Percentiles rank a stretch among this genome's conserved stretches.
These are phyloP conservation scores for human DNA, from an alignment of 2,113 vertebrate genomes.

Conservation along the genomic window GRCh38 chr1:196547001-196547500, in stretches of 20 bases:
- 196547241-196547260: neutral
- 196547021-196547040: neutral
- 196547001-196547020: neutral
- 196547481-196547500: neutral
- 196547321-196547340: neutral
- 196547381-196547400: neutral
- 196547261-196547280: neutral
- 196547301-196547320: neutral
- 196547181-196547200: neutral
- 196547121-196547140: neutral
- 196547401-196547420: constrained; percentile 15
- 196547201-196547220: neutral
- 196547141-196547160: neutral
- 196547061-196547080: neutral
- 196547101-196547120: neutral
- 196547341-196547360: neutral
- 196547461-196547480: constrained; percentile 16
- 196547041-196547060: neutral
- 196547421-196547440: constrained; percentile 56
- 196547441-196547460: constrained; percentile 17
- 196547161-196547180: neutral
- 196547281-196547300: neutral
- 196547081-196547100: neutral
- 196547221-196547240: neutral
- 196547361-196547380: neutral